These are phyloP conservation scores for Oligia strigilis DNA, from an alignment of 2,888 invertebrate species.

Conservation along the genomic window DNA sequence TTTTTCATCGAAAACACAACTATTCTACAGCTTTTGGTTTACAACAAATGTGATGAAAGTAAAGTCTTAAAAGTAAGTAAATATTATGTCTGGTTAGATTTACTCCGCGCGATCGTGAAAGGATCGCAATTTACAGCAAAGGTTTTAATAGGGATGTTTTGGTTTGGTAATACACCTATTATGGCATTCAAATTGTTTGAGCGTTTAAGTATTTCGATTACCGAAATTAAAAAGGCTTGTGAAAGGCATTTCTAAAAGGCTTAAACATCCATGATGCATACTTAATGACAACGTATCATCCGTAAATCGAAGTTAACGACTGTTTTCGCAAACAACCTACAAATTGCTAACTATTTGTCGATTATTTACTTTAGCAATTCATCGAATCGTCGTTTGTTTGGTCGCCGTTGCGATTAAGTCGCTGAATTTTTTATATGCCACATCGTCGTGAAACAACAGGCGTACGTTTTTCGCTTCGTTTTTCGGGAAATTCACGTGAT, in stretches of 20 bases:
- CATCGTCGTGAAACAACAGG: constrained; percentile 86
- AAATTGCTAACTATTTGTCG: constrained; percentile 83
- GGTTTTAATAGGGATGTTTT: background rate
- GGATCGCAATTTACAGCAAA: background rate
- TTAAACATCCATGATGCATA: constrained; percentile 4
- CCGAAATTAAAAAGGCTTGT: background rate
- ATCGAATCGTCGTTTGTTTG: constrained; percentile 81
- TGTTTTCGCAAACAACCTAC: constrained; percentile 71
- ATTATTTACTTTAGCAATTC: constrained; percentile 78
- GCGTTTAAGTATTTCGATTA: background rate
- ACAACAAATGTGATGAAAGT: background rate
- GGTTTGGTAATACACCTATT: background rate
- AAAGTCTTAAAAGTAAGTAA: background rate
- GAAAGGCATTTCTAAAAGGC: background rate
- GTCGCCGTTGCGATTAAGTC: constrained; percentile 84
- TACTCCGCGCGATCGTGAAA: too few relatives aligned
- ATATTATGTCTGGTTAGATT: background rate
- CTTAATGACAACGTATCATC: constrained; percentile 21
- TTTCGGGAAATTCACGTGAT: constrained; percentile 88
- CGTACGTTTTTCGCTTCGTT: constrained; percentile 86
- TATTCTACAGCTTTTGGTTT: background rate
- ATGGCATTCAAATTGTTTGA: background rate
- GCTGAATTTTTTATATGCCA: constrained; percentile 85
- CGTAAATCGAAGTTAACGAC: constrained; percentile 45
- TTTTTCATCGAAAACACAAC: background rate